A percentile compares a stretch with the other conserved stretches of the same genome.
phyloP scores from a whole-genome alignment of 2,888 invertebrate genomes.

The Ormyrus nitidulus region DNA sequence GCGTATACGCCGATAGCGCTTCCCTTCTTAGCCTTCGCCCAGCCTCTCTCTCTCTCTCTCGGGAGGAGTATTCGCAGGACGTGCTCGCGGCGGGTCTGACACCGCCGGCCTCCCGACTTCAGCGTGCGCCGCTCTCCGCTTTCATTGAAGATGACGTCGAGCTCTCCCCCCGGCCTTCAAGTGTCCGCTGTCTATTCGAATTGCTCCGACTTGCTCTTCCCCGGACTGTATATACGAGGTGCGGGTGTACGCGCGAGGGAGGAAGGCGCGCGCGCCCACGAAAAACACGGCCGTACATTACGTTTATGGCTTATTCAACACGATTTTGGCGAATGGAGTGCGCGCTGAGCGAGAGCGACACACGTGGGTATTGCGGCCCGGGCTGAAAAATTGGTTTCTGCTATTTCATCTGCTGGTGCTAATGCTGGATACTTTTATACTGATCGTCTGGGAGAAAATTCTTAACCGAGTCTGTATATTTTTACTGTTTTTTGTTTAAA shows the following conservation, averaged over 20 bases:
- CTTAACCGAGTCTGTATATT: too few relatives aligned
- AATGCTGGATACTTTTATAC: not conserved
- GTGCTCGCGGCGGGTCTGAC: slow-evolving; percentile 66
- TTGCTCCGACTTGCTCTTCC: slow-evolving; percentile 35
- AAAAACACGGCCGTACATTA: slow-evolving; percentile 46
- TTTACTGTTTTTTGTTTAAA: too few relatives aligned
- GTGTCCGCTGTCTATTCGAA: slow-evolving; percentile 63
- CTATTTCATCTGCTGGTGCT: too few relatives aligned
- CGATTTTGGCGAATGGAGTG: slow-evolving; percentile 41
- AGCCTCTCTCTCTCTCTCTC: slow-evolving; percentile 60
- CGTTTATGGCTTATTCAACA: slow-evolving; percentile 57
- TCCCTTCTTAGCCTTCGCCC: slow-evolving; percentile 58
- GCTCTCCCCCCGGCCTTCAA: slow-evolving; percentile 52
- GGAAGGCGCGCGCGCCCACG: slow-evolving; percentile 2
- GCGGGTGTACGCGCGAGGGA: not conserved
- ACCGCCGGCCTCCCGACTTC: slow-evolving; percentile 53
- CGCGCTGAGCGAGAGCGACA: slow-evolving; percentile 13
- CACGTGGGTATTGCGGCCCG: not conserved
- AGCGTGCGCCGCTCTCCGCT: slow-evolving; percentile 58
- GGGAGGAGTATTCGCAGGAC: slow-evolving; percentile 70
- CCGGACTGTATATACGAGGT: not conserved
- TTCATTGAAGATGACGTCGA: slow-evolving; percentile 71
- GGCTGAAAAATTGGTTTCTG: slow-evolving; percentile 3
- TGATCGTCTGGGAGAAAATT: too few relatives aligned
- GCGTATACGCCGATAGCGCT: slow-evolving; percentile 61